Base-by-base conservation (phyloP, 2,113 vertebrate genomes). In the Menidia beryllina region DNA sequence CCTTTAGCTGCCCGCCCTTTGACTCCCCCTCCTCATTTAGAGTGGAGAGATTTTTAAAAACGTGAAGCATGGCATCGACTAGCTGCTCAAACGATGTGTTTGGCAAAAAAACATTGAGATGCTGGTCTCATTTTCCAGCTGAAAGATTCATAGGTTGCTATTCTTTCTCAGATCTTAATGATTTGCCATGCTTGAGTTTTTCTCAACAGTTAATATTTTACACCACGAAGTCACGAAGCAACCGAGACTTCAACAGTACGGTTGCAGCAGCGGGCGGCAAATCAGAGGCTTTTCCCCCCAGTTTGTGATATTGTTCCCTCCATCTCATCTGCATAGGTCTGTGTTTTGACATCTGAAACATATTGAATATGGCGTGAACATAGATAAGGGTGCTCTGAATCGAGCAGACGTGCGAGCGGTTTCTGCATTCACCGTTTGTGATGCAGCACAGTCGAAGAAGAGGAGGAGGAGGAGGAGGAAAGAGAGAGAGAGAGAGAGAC, bases 321-420 rank as follows among this genome's bases (percentile, higher is more conserved):
- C 68, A 65, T 86, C 86, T 86, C 85, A 88, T 88, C 81, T 89
- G 83, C 86, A 85, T 87, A 77, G 69, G 56, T 74, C 69, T 56
- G 48, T 86, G 75, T 77, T 85, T 79, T 85, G 83, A 77, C 84
- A 86, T 79, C 45, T 77, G 80, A 82, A 74, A 83, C 89, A 86
- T 87, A 87, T 84, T 91, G 85, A 79, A 87, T 86, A 86, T 87
- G 83, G 87, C 85, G 83, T 64, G 71, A 63, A 71, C 64, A 53
- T 14, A 86, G 86, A 89, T 85, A 88, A 84, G 86, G 73, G 49
- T 41, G 71, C 86, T 81, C 72, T 53, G 70, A 74, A 84, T 82
- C 70, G 69, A 85, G 50, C 66, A 72, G 55, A 52, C 62, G 69
- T 79, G 81, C 64, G 75, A 56, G 49, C 39, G 13, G 60, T 24